Percentiles rank a stretch among this genome's conserved stretches.
phyloP scores from a whole-genome alignment of 1,140 invertebrate genomes.

The Mycetomoellerius zeteki region DNA sequence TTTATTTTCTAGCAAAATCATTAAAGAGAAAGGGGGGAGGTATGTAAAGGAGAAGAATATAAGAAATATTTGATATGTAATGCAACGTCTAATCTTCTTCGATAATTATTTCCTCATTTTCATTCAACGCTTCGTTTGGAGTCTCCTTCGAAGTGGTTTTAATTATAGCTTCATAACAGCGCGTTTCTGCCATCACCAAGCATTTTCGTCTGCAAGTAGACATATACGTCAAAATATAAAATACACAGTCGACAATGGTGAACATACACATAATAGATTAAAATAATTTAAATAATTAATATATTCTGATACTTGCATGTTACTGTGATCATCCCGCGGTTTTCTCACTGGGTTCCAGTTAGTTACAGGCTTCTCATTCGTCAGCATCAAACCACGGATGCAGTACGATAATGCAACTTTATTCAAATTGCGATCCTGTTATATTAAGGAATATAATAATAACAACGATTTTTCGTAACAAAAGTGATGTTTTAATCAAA shows the following conservation, averaged over 20 bases:
- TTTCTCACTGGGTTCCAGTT: slow-evolving; percentile 92
- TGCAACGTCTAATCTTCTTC: slow-evolving; percentile 54
- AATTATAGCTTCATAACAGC: slow-evolving; percentile 80
- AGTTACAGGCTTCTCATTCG: slow-evolving; percentile 89
- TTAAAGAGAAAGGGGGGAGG: not conserved
- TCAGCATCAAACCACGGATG: slow-evolving; percentile 90
- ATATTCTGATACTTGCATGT: slow-evolving; percentile 76
- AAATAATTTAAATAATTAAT: slow-evolving; percentile 58
- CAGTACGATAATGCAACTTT: slow-evolving; percentile 85
- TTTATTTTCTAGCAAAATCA: not conserved
- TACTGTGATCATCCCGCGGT: slow-evolving; percentile 83
- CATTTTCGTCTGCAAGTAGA: slow-evolving; percentile 77
- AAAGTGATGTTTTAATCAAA: slow-evolving; percentile 5
- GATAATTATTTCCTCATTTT: slow-evolving; percentile 68
- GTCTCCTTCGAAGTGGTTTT: slow-evolving; percentile 65
- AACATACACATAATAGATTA: not conserved
- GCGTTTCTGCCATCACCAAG: slow-evolving; percentile 77
- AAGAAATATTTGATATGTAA: not conserved
- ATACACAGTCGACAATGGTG: not conserved
- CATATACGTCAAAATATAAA: slow-evolving; percentile 36
- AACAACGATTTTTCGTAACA: not conserved
- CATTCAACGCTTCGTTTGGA: not conserved
- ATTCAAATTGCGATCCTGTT: slow-evolving; percentile 80
- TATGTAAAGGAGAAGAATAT: not conserved
- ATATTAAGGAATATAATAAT: slow-evolving; percentile 34